Conservation (phyloP, 2,113 vertebrate species). For the Ciconia boyciana region DNA sequence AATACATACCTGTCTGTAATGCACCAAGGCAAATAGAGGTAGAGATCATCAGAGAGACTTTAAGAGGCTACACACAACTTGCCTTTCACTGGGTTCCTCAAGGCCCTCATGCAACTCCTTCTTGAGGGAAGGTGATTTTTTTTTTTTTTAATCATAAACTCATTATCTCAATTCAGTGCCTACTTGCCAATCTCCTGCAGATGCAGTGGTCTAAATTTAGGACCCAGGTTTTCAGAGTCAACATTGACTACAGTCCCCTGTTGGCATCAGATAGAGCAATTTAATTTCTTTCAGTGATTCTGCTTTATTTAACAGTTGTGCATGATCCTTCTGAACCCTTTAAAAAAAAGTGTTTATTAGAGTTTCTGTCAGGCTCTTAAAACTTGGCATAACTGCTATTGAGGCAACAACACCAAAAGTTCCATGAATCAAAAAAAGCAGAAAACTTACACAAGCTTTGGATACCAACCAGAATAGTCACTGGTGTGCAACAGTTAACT, state of each 20-base stretch:
- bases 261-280: not conserved
- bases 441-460: not conserved
- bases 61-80: not conserved
- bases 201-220: not conserved
- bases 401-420: not conserved
- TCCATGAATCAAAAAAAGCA: not conserved
- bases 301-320: not conserved
- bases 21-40: not conserved
- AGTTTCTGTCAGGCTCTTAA: not conserved
- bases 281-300: not conserved
- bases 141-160: not conserved
- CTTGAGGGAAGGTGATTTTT: not conserved
- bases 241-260: not conserved
- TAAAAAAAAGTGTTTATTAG: not conserved
- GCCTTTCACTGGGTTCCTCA: not conserved
- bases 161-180: not conserved
- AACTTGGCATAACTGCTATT: not conserved
- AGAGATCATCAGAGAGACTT: not conserved
- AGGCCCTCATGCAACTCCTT: not conserved
- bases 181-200: not conserved
- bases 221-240: not conserved
- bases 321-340: not conserved
- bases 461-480: not conserved
- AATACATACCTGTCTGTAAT: not conserved
- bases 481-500: not conserved